phyloP scores from a whole-genome alignment of 2,888 invertebrate genomes.

The Cantharis nigra region DNA sequence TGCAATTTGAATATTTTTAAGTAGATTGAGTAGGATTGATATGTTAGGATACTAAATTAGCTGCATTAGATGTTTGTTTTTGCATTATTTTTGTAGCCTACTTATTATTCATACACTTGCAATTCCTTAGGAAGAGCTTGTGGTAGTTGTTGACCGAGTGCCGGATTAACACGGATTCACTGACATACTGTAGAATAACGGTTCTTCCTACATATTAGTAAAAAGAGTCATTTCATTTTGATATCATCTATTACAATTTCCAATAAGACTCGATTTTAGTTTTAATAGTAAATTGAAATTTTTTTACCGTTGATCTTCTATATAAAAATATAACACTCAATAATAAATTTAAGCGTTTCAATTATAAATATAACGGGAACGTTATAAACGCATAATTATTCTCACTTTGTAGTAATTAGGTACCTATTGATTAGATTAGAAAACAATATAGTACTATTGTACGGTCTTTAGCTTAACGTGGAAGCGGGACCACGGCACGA shows the following conservation, averaged over 20 bases:
- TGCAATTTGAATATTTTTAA: neutral
- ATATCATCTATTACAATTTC: neutral
- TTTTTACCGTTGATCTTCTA: neutral
- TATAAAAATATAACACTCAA: neutral
- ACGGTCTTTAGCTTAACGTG: too few species aligned
- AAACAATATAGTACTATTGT: neutral
- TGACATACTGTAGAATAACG: conserved; percentile 33
- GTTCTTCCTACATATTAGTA: conserved; percentile 18
- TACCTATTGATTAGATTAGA: neutral
- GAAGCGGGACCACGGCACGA: too few species aligned
- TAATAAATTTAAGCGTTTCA: neutral
- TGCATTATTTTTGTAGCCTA: neutral
- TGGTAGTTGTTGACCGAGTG: conserved; percentile 29
- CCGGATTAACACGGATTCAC: conserved; percentile 30
- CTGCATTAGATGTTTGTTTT: neutral
- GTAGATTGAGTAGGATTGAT: neutral
- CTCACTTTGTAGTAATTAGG: neutral
- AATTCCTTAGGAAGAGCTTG: conserved; percentile 4
- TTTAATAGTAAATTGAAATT: neutral
- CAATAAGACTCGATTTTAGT: neutral
- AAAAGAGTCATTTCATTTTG: neutral
- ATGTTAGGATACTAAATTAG: neutral
- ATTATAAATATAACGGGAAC: neutral
- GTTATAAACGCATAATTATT: neutral
- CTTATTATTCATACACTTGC: neutral